Evolutionary conservation across 1,140 invertebrate species (phyloP).

Genomic region (Drosophila lacteicornis): DNA sequence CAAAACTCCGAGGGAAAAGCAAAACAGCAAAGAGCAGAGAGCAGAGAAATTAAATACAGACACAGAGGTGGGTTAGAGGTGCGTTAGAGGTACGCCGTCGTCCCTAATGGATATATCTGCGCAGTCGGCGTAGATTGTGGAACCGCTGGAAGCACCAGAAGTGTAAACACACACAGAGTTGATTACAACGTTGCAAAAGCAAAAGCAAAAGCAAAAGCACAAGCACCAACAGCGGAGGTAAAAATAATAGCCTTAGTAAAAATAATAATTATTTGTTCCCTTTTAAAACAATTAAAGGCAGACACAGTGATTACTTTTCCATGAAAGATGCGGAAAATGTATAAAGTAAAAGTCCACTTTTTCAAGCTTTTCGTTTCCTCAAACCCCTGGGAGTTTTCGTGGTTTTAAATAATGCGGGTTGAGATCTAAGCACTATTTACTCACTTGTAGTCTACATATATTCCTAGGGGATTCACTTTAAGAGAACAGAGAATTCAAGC

Average conservation of each 20-base stretch:
- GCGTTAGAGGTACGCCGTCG: background rate
- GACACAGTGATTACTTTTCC: background rate
- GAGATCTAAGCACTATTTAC: too few species aligned
- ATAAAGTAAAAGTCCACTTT: background rate
- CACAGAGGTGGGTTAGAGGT: background rate
- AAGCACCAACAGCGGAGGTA: background rate
- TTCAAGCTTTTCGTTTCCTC: too few species aligned
- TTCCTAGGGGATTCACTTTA: too few species aligned
- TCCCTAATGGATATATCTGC: constrained; percentile 12
- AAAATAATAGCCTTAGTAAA: background rate
- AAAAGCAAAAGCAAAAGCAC: background rate
- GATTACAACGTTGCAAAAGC: constrained; percentile 28
- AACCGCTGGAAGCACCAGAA: constrained; percentile 37
- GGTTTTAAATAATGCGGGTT: too few species aligned
- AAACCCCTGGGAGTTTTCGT: too few species aligned
- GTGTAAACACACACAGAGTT: constrained; percentile 12
- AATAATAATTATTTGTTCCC: background rate
- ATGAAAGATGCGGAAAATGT: background rate
- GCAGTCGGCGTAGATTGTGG: constrained; percentile 23
- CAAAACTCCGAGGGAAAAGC: background rate
- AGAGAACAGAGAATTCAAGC: too few species aligned
- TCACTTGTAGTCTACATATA: too few species aligned
- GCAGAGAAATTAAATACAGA: constrained; percentile 7
- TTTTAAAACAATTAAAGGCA: background rate
- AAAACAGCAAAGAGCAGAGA: too few species aligned